Evolutionary conservation across 2,888 invertebrate genomes (phyloP).

Genomic region (Ophioninae sp.): DNA sequence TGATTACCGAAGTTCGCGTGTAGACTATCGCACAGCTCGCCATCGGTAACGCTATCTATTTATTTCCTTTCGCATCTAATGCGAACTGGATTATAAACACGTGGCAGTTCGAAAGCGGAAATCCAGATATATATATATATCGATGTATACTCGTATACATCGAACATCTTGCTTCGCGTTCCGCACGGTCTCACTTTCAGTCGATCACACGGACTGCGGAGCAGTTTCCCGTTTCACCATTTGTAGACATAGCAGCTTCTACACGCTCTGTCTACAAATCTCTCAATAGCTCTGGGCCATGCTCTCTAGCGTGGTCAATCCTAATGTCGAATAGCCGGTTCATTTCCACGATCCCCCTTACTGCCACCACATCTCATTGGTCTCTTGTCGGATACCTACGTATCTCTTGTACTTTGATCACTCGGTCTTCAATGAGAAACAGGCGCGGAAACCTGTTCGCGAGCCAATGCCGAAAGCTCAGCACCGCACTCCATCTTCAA

Average conservation of each 20-base stretch:
- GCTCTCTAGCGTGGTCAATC: constrained; percentile 50
- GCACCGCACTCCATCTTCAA: constrained; percentile 49
- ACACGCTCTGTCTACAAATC: constrained; percentile 55
- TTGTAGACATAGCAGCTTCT: constrained; percentile 56
- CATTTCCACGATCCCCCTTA: neutral
- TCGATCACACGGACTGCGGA: constrained; percentile 8
- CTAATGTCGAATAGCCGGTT: constrained; percentile 44
- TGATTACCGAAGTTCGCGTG: constrained; percentile 22
- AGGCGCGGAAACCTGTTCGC: constrained; percentile 51
- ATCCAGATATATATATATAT: neutral
- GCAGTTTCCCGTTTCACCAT: constrained; percentile 33
- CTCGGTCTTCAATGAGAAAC: constrained; percentile 38
- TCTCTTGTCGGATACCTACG: neutral
- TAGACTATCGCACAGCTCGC: neutral
- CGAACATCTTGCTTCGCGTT: constrained; percentile 19
- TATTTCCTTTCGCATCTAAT: constrained; percentile 37
- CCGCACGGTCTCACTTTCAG: constrained; percentile 21
- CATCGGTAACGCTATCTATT: constrained; percentile 21
- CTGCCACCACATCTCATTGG: constrained; percentile 13
- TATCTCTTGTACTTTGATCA: constrained; percentile 8
- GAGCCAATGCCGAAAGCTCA: constrained; percentile 45
- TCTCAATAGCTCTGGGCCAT: constrained; percentile 44
- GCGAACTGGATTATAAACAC: constrained; percentile 21
- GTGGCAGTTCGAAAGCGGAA: neutral
- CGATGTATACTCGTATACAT: neutral